phyloP scores from a whole-genome alignment of 2,797 vertebrate genomes.

The Bovichtus diacanthus region DNA sequence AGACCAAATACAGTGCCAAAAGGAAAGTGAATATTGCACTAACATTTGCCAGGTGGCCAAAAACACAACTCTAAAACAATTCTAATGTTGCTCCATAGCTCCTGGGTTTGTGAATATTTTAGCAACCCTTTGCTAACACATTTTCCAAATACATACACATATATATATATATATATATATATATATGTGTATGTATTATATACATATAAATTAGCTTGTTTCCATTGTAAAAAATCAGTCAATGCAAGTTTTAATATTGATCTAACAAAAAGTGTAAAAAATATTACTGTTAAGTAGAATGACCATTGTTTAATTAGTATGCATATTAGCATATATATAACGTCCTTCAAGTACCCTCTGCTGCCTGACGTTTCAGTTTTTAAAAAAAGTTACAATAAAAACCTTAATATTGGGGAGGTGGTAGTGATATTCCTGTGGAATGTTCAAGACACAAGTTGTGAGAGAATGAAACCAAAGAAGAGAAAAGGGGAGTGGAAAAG shows the following conservation, averaged over 20 bases:
- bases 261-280: too few relatives aligned
- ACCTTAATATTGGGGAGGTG: not conserved
- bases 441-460: constrained; percentile 6
- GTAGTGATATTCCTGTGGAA: not conserved
- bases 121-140: not conserved
- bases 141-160: too few relatives aligned
- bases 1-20: not conserved
- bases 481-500: not conserved
- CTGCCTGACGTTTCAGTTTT: not conserved
- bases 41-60: not conserved
- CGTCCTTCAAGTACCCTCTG: not conserved
- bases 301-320: not conserved
- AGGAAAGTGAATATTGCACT: not conserved
- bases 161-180: too few relatives aligned
- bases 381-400: not conserved
- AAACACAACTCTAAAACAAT: not conserved
- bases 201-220: too few relatives aligned
- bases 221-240: not conserved
- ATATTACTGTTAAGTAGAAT: not conserved
- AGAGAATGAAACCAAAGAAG: constrained; percentile 2
- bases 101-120: not conserved
- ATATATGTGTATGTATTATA: too few relatives aligned
- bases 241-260: not conserved
- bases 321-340: not conserved
- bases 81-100: too few relatives aligned